A percentile compares a stretch with the other conserved stretches of the same genome.
Conservation (phyloP, 2,113 vertebrate genomes). For the Triplophysa dalaica region DNA sequence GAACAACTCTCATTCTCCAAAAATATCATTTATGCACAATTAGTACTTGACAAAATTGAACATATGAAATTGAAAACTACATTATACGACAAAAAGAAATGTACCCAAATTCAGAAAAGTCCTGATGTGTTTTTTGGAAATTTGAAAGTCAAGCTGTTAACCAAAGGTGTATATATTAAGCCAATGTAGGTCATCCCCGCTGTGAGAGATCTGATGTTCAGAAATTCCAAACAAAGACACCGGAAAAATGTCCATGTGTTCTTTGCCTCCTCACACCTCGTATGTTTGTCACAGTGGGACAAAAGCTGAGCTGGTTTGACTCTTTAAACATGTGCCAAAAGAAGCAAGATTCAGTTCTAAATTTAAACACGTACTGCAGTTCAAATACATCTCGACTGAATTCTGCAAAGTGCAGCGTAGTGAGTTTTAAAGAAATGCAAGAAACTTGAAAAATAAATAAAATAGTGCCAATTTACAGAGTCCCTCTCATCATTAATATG, state of each 20-base stretch:
- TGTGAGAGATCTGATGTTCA: neutral
- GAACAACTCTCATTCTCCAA: no score
- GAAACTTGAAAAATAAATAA: neutral
- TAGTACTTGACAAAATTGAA: no score
- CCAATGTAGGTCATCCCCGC: slow-evolving; percentile 2
- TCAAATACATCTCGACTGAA: neutral
- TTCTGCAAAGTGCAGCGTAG: neutral
- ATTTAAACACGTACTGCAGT: neutral
- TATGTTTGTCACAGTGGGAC: neutral
- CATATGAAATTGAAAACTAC: no score
- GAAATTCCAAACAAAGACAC: neutral
- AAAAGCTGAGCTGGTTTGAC: neutral
- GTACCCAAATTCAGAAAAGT: neutral
- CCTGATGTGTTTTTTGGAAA: neutral
- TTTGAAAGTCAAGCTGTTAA: neutral
- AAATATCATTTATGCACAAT: no score
- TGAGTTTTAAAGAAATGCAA: neutral
- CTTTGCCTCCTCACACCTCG: neutral
- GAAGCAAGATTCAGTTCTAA: slow-evolving; percentile 11
- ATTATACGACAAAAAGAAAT: neutral
- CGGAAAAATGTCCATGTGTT: neutral
- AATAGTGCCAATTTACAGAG: slow-evolving; percentile 4
- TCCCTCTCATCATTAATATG: neutral
- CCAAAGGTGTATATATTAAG: neutral
- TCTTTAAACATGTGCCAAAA: slow-evolving; percentile 14